These are phyloP conservation scores for Physella acuta DNA, from an alignment of 1,140 invertebrate species.

Conservation along the genomic window DNA sequence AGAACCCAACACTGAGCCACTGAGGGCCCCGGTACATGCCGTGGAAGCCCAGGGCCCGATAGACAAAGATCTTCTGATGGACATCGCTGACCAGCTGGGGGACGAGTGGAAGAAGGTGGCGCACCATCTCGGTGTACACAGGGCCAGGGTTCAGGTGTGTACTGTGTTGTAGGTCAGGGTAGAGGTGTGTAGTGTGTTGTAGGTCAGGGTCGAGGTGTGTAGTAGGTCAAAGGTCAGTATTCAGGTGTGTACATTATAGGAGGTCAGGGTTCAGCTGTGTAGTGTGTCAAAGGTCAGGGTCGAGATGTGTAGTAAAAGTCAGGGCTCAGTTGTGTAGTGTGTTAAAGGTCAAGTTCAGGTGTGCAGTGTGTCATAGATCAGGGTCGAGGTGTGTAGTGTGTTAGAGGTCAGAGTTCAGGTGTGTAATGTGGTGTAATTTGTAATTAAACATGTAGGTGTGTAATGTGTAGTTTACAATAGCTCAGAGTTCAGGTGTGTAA, in stretches of 20 bases:
- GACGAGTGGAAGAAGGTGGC: constrained; percentile 51
- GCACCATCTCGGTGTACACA: constrained; percentile 38
- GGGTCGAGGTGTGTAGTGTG: too few relatives aligned
- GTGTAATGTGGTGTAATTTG: too few relatives aligned
- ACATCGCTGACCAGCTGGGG: constrained; percentile 44
- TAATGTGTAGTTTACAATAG: too few relatives aligned
- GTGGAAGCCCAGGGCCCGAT: constrained; percentile 36
- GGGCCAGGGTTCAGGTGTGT: constrained; percentile 46
- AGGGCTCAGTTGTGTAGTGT: too few relatives aligned
- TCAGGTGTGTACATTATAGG: neutral
- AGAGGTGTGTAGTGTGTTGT: constrained; percentile 30
- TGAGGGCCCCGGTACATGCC: constrained; percentile 40
- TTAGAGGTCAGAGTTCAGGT: too few relatives aligned
- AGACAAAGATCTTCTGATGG: constrained; percentile 37
- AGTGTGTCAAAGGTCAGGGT: neutral
- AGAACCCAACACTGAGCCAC: constrained; percentile 29
- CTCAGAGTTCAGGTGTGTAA: too few relatives aligned
- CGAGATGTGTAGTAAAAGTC: neutral
- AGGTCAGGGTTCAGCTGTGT: neutral
- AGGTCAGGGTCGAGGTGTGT: constrained; percentile 18
- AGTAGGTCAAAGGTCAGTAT: neutral
- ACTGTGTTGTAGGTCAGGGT: constrained; percentile 34
- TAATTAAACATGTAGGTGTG: too few relatives aligned
- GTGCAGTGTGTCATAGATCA: too few relatives aligned
- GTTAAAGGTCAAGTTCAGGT: too few relatives aligned